Percentiles rank a stretch among this genome's conserved stretches.
Conservation (phyloP, 2,888 invertebrate genomes). For the Orchesella flavescens region DNA sequence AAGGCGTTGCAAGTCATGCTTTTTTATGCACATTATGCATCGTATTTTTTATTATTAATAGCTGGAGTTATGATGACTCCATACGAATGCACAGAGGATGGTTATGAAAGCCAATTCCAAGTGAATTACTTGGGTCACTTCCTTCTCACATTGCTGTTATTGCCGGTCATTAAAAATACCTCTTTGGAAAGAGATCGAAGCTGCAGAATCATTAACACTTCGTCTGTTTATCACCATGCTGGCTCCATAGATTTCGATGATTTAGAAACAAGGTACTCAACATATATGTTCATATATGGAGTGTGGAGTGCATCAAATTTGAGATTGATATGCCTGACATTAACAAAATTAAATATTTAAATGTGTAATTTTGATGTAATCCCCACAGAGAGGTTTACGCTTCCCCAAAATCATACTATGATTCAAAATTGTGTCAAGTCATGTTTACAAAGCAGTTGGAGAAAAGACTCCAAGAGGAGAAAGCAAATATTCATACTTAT, state of each 20-base stretch:
- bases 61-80: conserved; percentile 94
- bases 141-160: conserved; percentile 84
- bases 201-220: conserved; percentile 86
- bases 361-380: background rate
- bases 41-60: too few relatives aligned
- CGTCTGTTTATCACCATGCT: conserved; percentile 85
- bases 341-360: conserved; percentile 7
- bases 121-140: conserved; percentile 92
- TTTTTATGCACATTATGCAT: too few relatives aligned
- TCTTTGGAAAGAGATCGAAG: conserved; percentile 74
- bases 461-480: conserved; percentile 77
- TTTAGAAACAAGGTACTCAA: conserved; percentile 78
- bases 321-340: background rate
- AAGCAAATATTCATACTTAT: conserved; percentile 78
- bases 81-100: conserved; percentile 84
- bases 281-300: background rate
- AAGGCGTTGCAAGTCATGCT: too few relatives aligned
- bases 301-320: background rate
- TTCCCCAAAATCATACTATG: conserved; percentile 80
- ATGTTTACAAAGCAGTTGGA: conserved; percentile 80
- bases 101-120: conserved; percentile 83
- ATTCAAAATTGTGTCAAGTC: conserved; percentile 87
- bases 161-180: conserved; percentile 82
- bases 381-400: conserved; percentile 33
- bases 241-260: conserved; percentile 85